Percentiles rank a stretch among this genome's conserved stretches.
phyloP scores from a whole-genome alignment of 1,140 invertebrate species.

The Drosophila sproati region DNA sequence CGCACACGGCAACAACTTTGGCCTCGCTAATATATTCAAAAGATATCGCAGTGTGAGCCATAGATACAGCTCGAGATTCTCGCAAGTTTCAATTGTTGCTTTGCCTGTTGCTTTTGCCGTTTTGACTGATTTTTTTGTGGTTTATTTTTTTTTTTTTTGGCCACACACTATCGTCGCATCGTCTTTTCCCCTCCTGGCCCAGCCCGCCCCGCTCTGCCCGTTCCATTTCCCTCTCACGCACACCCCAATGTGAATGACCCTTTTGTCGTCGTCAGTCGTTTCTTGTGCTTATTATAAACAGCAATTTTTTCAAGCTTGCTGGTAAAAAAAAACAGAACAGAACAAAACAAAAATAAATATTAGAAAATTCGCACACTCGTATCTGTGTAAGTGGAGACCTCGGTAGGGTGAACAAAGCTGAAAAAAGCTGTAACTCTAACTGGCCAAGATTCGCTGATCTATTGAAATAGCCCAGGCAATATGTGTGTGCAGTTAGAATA shows the following conservation, averaged over 20 bases:
- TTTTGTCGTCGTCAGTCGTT: conserved; percentile 49
- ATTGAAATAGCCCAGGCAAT: conserved; percentile 45
- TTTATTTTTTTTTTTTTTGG: conserved; percentile 40
- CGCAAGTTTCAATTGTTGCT: conserved; percentile 48
- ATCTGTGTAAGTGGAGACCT: conserved; percentile 46
- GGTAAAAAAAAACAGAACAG: neutral
- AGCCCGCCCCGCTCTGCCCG: neutral
- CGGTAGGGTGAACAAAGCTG: neutral
- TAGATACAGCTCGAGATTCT: conserved; percentile 57
- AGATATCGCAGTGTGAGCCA: conserved; percentile 62
- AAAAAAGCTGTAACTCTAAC: conserved; percentile 25
- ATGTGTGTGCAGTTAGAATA: neutral
- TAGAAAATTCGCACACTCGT: conserved; percentile 4
- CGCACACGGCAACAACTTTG: conserved; percentile 5
- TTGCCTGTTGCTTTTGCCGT: conserved; percentile 59
- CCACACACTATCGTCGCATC: conserved; percentile 8
- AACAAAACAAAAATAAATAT: neutral
- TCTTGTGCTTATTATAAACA: conserved; percentile 41
- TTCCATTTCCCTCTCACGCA: conserved; percentile 35
- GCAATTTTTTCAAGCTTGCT: conserved; percentile 5
- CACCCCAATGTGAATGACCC: conserved; percentile 70
- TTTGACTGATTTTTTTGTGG: conserved; percentile 25
- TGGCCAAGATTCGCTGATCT: conserved; percentile 42
- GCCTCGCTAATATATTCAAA: conserved; percentile 70
- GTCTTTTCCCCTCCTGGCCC: neutral